Conservation (phyloP, 2,797 vertebrate genomes). For the Tachyglossus aculeatus region DNA sequence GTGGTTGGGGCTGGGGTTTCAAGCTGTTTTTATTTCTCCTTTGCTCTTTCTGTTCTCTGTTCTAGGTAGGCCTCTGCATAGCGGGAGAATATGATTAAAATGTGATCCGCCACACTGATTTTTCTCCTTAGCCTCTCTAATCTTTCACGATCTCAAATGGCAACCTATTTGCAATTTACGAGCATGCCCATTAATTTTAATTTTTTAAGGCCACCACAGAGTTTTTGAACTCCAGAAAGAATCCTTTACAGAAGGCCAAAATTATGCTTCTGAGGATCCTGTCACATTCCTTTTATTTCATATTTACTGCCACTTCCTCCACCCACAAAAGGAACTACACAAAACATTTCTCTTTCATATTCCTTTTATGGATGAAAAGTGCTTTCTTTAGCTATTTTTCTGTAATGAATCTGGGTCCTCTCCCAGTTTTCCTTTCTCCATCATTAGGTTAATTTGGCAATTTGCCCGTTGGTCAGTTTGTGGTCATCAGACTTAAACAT, state of each 20-base stretch:
- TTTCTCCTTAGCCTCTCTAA: constrained; percentile 37
- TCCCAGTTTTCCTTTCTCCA: neutral
- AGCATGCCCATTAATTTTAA: constrained; percentile 1
- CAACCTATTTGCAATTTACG: constrained; percentile 22
- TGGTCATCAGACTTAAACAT: too few species aligned
- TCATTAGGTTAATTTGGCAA: too few species aligned
- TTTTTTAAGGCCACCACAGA: constrained; percentile 6
- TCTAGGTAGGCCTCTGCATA: constrained; percentile 24
- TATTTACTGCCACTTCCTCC: constrained; percentile 30
- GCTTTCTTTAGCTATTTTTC: neutral
- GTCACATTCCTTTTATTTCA: constrained; percentile 45
- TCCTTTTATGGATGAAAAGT: constrained; percentile 16
- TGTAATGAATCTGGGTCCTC: constrained; percentile 26
- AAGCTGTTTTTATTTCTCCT: too few species aligned
- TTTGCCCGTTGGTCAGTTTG: too few species aligned
- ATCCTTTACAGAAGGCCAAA: constrained; percentile 39
- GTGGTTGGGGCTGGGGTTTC: too few species aligned
- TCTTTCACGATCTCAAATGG: constrained; percentile 16
- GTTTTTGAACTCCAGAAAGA: constrained; percentile 37
- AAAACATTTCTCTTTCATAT: constrained; percentile 32
- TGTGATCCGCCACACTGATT: constrained; percentile 33
- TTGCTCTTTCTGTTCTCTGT: constrained; percentile 33
- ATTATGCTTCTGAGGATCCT: constrained; percentile 26
- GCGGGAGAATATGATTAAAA: constrained; percentile 26
- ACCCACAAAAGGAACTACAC: constrained; percentile 29